Conservation (phyloP, 2,797 vertebrate species). For the Danio jaintianensis region DNA sequence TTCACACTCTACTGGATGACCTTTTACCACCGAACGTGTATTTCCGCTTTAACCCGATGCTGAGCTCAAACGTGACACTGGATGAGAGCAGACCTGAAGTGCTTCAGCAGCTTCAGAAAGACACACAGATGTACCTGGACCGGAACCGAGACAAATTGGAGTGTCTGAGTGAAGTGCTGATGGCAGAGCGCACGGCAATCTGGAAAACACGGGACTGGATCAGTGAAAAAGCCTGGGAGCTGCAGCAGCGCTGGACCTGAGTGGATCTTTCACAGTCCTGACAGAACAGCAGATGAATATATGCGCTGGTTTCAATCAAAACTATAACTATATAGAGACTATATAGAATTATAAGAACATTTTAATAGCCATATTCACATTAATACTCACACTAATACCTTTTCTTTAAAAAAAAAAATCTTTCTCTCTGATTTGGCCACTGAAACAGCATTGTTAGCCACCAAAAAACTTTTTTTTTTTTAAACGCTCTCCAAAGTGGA, state of each 20-base stretch:
- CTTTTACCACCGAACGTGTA: conserved; percentile 77
- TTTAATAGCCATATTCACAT: no score
- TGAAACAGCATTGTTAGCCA: no score
- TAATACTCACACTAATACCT: no score
- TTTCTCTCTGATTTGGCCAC: no score
- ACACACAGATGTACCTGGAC: conserved; percentile 77
- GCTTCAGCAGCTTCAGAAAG: conserved; percentile 73
- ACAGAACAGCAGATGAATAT: background rate
- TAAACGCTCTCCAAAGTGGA: no score
- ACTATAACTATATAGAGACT: no score
- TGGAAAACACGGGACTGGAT: conserved; percentile 76
- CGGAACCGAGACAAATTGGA: conserved; percentile 76
- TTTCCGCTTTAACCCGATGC: conserved; percentile 82
- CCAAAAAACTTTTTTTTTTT: no score
- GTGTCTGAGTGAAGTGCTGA: conserved; percentile 73
- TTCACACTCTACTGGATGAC: conserved; percentile 80
- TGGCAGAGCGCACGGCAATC: conserved; percentile 67
- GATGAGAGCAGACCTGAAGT: conserved; percentile 75
- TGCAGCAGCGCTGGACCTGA: conserved; percentile 74
- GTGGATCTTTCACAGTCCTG: background rate
- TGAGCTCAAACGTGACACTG: conserved; percentile 74
- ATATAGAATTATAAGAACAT: background rate
- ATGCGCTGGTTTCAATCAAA: background rate
- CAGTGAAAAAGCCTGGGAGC: conserved; percentile 73
- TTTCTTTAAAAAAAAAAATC: no score